These are phyloP conservation scores for Malurus cyaneus DNA, from an alignment of 2,113 vertebrate genomes.

Conservation along the genomic window DNA sequence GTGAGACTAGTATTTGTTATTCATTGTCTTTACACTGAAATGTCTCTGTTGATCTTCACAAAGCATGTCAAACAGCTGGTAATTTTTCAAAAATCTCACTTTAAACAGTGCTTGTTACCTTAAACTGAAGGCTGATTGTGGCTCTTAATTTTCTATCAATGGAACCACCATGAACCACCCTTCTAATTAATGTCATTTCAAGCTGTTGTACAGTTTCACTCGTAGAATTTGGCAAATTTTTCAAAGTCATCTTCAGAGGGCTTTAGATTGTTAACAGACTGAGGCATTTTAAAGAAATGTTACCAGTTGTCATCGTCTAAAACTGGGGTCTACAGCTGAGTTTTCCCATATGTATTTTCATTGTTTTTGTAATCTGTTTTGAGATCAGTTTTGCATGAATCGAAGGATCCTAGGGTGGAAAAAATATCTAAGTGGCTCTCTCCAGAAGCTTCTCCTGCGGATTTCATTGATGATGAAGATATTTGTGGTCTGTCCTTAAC, in stretches of 20 bases:
- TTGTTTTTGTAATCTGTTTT: conserved; percentile 47
- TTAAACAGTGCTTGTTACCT: not conserved
- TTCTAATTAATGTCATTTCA: not conserved
- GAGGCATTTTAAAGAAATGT: not conserved
- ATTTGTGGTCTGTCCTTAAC: conserved; percentile 44
- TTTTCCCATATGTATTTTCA: conserved; percentile 40
- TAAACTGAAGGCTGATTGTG: not conserved
- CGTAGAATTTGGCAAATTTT: not conserved
- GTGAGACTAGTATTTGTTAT: conserved; percentile 23
- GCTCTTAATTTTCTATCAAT: not conserved
- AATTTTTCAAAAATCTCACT: not conserved
- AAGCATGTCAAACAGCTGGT: not conserved
- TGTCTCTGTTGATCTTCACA: conserved; percentile 19
- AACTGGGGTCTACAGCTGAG: not conserved
- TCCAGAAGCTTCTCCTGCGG: conserved; percentile 40
- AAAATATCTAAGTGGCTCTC: not conserved
- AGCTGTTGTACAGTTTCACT: not conserved
- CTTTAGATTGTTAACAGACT: not conserved
- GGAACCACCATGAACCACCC: not conserved
- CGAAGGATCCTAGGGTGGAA: not conserved
- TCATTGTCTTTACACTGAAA: not conserved
- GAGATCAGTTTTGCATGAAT: conserved; percentile 16
- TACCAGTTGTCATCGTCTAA: conserved; percentile 18
- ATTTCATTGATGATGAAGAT: conserved; percentile 42
- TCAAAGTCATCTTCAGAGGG: not conserved